Conservation (phyloP, 2,113 vertebrate genomes). For the Stigmatopora nigra region DNA sequence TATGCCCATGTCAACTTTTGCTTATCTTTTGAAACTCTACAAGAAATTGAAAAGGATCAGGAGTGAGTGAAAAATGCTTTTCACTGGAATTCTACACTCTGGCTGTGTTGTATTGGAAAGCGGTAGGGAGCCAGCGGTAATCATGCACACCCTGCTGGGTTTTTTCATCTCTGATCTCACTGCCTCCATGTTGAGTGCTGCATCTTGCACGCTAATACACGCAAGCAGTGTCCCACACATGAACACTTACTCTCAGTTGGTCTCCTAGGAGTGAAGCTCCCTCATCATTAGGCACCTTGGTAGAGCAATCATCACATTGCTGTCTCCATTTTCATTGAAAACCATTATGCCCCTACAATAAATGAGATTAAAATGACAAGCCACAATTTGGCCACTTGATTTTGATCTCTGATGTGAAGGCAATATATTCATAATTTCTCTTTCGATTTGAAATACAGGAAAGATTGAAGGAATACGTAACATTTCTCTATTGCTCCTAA, state of each 20-base stretch:
- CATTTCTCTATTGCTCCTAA: not conserved
- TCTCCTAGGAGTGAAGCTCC: constrained; percentile 5
- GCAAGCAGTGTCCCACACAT: constrained; percentile 10
- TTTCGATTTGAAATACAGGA: not conserved
- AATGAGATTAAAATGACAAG: constrained; percentile 33
- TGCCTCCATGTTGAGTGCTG: constrained; percentile 10
- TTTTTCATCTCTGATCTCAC: constrained; percentile 42
- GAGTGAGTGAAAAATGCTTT: constrained; percentile 16
- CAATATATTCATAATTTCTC: constrained; percentile 4
- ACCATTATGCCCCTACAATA: constrained; percentile 12
- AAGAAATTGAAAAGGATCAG: constrained; percentile 37
- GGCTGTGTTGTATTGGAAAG: constrained; percentile 39
- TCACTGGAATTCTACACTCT: constrained; percentile 45
- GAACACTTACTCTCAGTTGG: constrained; percentile 1
- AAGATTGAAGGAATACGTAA: not conserved
- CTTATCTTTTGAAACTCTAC: constrained; percentile 16
- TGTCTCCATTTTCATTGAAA: constrained; percentile 25
- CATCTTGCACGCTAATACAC: constrained; percentile 9
- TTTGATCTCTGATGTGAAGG: constrained; percentile 18
- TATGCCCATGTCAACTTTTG: not conserved
- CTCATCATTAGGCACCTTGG: constrained; percentile 37
- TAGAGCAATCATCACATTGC: constrained; percentile 39
- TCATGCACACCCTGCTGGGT: constrained; percentile 40
- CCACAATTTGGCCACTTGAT: constrained; percentile 17
- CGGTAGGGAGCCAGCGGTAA: constrained; percentile 39